Evolutionary conservation across 2,797 vertebrate genomes (phyloP).

Genomic region (Lithobates pipiens): DNA sequence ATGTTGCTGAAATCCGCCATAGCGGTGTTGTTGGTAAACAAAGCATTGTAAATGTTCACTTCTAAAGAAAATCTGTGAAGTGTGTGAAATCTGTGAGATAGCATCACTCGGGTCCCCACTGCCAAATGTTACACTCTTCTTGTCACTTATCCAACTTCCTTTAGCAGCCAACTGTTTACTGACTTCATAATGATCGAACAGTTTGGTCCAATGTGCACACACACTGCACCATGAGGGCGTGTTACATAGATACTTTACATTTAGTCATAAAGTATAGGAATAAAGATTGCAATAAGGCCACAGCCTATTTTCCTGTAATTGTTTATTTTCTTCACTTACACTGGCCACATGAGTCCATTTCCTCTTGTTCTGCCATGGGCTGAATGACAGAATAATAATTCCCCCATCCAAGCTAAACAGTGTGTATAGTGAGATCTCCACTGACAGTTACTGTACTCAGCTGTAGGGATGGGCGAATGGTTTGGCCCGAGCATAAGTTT

Average conservation of each 20-base stretch:
- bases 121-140: conserved; percentile 4
- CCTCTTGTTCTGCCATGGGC: too few relatives aligned
- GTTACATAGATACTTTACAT: neutral
- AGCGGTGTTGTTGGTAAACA: neutral
- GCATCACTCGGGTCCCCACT: neutral
- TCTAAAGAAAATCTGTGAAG: neutral
- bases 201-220: neutral
- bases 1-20: neutral
- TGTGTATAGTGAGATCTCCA: too few relatives aligned
- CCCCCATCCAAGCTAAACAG: too few relatives aligned
- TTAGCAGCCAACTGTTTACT: neutral
- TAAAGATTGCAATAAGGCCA: neutral
- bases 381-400: too few relatives aligned
- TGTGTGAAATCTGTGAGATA: neutral
- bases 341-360: too few relatives aligned
- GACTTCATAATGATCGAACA: neutral
- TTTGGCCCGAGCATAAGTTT: too few relatives aligned
- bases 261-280: neutral
- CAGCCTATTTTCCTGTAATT: neutral
- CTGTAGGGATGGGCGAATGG: too few relatives aligned
- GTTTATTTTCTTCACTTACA: too few relatives aligned
- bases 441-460: too few relatives aligned
- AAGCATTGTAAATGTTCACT: neutral
- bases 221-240: neutral
- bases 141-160: neutral